These are phyloP conservation scores for Caenorhabditis sp. DNA, from an alignment of 2,888 invertebrate species.

Conservation along the genomic window DNA sequence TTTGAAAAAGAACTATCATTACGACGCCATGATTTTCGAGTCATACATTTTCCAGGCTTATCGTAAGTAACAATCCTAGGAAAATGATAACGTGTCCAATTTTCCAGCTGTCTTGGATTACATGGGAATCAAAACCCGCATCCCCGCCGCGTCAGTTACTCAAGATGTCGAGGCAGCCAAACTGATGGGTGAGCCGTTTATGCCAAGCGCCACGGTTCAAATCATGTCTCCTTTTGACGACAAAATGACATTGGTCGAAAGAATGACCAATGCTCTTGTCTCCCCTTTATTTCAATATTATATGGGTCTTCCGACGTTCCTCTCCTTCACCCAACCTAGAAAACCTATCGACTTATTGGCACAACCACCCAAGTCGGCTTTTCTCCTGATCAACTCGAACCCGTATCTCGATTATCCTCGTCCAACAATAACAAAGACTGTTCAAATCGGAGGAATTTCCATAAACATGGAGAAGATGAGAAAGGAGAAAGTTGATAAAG, in stretches of 20 bases:
- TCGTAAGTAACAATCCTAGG: neutral
- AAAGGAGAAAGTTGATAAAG: constrained; percentile 7
- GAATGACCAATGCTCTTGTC: no score
- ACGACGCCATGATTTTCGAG: neutral
- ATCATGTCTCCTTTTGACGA: no score
- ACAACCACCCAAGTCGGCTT: neutral
- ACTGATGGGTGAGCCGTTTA: constrained; percentile 12
- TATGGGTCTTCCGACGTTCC: no score
- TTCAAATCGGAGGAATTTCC: constrained; percentile 36
- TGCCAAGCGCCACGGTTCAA: no score
- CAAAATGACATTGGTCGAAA: no score
- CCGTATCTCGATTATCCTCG: constrained; percentile 29
- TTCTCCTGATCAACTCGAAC: constrained; percentile 35
- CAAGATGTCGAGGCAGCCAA: constrained; percentile 1
- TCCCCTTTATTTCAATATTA: no score
- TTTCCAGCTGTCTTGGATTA: constrained; percentile 13
- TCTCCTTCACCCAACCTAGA: no score
- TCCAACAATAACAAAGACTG: constrained; percentile 27
- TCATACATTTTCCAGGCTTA: neutral
- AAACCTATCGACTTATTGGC: neutral
- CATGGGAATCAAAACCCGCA: constrained; percentile 11
- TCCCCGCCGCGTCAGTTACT: constrained; percentile 16
- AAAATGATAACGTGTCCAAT: no score
- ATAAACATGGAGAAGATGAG: constrained; percentile 7
- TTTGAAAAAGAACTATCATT: neutral